A percentile compares a stretch with the other conserved stretches of the same genome.
Conservation (phyloP, 2,113 vertebrate genomes). For the Ochotona curzoniae region DNA sequence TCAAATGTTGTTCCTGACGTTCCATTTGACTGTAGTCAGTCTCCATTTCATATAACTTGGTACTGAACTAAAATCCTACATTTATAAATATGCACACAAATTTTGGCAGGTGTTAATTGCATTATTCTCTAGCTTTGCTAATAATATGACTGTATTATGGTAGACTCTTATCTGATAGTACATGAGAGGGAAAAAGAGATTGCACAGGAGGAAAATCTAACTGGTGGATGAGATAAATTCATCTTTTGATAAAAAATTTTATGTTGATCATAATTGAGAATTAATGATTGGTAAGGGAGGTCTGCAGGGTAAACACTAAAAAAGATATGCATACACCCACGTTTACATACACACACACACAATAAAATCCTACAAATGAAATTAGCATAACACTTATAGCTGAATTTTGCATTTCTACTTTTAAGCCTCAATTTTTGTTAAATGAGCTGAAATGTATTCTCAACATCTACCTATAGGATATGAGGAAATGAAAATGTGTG, state of each 20-base stretch:
- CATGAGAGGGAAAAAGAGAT: background rate
- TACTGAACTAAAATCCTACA: background rate
- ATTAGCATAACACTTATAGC: background rate
- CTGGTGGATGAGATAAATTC: background rate
- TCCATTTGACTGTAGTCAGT: background rate
- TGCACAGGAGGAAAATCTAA: background rate
- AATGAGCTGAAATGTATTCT: background rate
- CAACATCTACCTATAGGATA: background rate
- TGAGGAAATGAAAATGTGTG: constrained; percentile 47
- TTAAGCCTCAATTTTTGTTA: constrained; percentile 17
- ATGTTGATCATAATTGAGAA: constrained; percentile 7
- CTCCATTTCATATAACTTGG: background rate
- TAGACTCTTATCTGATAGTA: background rate
- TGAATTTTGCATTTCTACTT: constrained; percentile 16
- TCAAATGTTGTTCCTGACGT: no score
- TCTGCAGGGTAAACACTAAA: background rate
- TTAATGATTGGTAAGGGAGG: background rate
- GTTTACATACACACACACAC: background rate
- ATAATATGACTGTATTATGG: background rate
- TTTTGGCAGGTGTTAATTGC: background rate
- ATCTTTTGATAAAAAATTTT: constrained; percentile 15
- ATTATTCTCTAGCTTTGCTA: constrained; percentile 31
- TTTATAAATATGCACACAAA: background rate
- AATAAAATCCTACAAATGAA: no score
- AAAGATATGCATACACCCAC: background rate